Base-by-base conservation (phyloP, 2,797 vertebrate species). In the Smutsia gigantea region DNA sequence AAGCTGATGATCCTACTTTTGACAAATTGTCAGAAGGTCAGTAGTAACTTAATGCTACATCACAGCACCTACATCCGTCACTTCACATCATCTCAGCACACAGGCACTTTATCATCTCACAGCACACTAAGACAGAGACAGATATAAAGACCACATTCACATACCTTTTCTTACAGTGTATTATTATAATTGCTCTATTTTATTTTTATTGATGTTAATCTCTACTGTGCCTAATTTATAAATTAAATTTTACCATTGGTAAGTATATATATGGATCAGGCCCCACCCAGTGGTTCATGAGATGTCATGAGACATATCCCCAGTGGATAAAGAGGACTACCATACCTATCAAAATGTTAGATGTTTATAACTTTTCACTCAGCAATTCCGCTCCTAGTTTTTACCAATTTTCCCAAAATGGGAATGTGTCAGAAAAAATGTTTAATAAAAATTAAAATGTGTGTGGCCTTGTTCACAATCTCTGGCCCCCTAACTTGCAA, bases 401-500 rank as follows among this genome's bases (percentile, higher is more conserved):
- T 42, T 66, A 69, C 12, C 23, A 34, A 53, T 91, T 95, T 93
- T 90, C 82, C 89, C 68, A 81, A 90, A 59, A 69, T n/a, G 17
- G 23, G 15, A 72, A 61, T 55, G 10, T 61, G 27, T 71, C 74
- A 49, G 19, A 86, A 61, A 86, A 42, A 74, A 77, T 57, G 7
- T 75, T 61, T n/a, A 77, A 66, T 79, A 85, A 92, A 87, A 88
- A 75, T 55, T 74, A 81, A 92, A 68, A 92, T 63, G 31, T 63
- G 21, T 31, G 12, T 72, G 14, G 29, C 59, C 27, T 91, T 86
- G 9, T 74, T 79, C 78, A 46, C 42, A 49, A 31, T 55, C 46
- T 3, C 18, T 86, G 51, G 29, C 21, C 27, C 51, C 53, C 19
- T 39, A 66, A 63, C 46, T 42, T 39, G 75, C 46, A 46, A 46